Evolutionary conservation across 2,888 invertebrate genomes (phyloP).

Genomic region (Embidobia sp.): DNA sequence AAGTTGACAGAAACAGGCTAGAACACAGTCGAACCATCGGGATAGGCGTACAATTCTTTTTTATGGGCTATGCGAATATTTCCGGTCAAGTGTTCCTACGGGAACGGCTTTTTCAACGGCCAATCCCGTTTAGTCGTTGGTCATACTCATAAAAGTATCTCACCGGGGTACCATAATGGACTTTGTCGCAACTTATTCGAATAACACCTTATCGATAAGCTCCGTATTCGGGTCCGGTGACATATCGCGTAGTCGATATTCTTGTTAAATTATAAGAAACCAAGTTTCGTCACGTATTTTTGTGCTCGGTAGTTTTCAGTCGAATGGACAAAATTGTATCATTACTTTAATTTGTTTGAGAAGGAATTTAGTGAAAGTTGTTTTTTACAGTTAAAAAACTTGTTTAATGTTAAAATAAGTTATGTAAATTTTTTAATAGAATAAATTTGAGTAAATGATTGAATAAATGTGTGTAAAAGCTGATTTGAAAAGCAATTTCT

Average conservation of each 20-base stretch:
- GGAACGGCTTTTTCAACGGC: conserved; percentile 71
- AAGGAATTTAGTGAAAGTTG: no score
- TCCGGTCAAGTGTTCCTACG: conserved; percentile 78
- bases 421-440: no score
- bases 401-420: no score
- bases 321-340: no score
- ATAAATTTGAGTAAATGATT: no score
- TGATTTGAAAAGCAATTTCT: conserved; percentile 1
- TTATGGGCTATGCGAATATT: conserved; percentile 72
- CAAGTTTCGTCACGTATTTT: no score
- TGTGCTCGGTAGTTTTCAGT: no score
- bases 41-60: conserved; percentile 74
- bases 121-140: conserved; percentile 70
- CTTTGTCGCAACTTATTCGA: conserved; percentile 69
- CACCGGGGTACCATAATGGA: conserved; percentile 75
- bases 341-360: no score
- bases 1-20: conserved; percentile 47
- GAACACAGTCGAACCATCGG: conserved; percentile 66
- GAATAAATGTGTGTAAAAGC: no score
- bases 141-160: conserved; percentile 75
- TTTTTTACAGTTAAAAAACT: no score
- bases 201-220: conserved; percentile 60
- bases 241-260: conserved; percentile 22
- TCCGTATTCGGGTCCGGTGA: conserved; percentile 46
- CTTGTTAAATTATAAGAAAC: no score